These are phyloP conservation scores for Hydrozoanthus tunicans DNA, from an alignment of 64 coral and sea anemone species.

Conservation along the genomic window DNA sequence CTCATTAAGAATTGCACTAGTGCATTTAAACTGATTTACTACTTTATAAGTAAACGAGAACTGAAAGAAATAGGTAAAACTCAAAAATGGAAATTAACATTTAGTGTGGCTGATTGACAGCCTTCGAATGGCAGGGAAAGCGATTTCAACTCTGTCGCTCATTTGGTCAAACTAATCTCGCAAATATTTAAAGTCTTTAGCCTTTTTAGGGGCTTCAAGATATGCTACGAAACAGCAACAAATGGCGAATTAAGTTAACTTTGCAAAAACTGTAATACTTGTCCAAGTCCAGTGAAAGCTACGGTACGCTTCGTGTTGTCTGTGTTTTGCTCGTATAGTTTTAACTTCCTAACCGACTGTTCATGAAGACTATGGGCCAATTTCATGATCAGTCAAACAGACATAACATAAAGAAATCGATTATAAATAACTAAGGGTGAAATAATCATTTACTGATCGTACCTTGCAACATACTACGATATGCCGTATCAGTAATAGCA, in stretches of 20 bases:
- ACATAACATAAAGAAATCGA: conserved; percentile 18
- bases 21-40: neutral
- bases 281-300: neutral
- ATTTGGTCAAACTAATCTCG: conserved; percentile 19
- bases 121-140: neutral
- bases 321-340: conserved; percentile 34
- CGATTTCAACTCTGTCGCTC: conserved; percentile 56
- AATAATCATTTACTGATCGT: conserved; percentile 18
- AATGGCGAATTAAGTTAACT: conserved; percentile 32
- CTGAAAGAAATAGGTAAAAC: conserved; percentile 6
- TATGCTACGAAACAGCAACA: conserved; percentile 45
- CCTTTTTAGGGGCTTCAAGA: conserved; percentile 44
- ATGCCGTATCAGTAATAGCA: conserved; percentile 97
- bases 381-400: conserved; percentile 25
- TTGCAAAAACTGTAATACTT: conserved; percentile 40
- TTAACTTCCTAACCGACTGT: conserved; percentile 27
- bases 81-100: conserved; percentile 66
- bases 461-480: conserved; percentile 99
- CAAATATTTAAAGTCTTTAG: conserved; percentile 4
- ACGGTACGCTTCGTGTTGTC: neutral
- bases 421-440: conserved; percentile 30
- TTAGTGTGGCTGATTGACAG: conserved; percentile 61
- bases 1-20: neutral
- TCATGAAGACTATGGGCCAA: neutral
- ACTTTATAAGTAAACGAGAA: neutral